Evolutionary conservation across 2,888 invertebrate genomes (phyloP).

Genomic region (Chymomyza caudatula): DNA sequence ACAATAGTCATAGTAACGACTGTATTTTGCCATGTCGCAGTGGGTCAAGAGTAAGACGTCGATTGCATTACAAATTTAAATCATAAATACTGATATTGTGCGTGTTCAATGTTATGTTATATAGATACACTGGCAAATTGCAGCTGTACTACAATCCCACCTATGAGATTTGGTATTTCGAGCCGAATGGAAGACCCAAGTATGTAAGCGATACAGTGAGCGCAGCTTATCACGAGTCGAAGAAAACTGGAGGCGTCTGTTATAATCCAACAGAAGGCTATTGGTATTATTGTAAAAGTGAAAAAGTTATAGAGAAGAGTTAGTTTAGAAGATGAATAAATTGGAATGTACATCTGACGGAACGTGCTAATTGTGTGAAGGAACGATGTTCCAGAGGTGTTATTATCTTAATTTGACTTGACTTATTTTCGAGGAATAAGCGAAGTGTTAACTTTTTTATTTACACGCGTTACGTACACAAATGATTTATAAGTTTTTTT

Average conservation of each 20-base stretch:
- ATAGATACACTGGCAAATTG: not conserved
- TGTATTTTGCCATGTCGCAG: constrained; percentile 21
- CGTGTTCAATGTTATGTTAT: not conserved
- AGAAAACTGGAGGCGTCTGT: constrained; percentile 45
- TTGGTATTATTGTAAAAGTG: constrained; percentile 41
- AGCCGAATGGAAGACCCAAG: constrained; percentile 42
- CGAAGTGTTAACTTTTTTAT: too few relatives aligned
- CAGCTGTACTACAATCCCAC: constrained; percentile 50
- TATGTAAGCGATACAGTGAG: constrained; percentile 16
- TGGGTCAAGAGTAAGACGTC: constrained; percentile 21
- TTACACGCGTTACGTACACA: too few relatives aligned
- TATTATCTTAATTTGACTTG: too few relatives aligned
- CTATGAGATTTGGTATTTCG: constrained; percentile 58
- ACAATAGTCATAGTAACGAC: constrained; percentile 18
- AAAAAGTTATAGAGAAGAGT: not conserved
- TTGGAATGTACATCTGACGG: not conserved
- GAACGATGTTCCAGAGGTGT: too few relatives aligned
- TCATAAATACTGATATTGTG: not conserved
- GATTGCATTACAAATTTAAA: not conserved
- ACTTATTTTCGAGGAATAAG: too few relatives aligned
- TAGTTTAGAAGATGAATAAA: not conserved
- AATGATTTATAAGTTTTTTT: too few relatives aligned
- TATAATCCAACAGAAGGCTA: not conserved
- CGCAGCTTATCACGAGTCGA: constrained; percentile 32
- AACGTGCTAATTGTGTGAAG: too few relatives aligned